phyloP scores from a whole-genome alignment of 2,888 invertebrate species.

The Clanis bilineata region DNA sequence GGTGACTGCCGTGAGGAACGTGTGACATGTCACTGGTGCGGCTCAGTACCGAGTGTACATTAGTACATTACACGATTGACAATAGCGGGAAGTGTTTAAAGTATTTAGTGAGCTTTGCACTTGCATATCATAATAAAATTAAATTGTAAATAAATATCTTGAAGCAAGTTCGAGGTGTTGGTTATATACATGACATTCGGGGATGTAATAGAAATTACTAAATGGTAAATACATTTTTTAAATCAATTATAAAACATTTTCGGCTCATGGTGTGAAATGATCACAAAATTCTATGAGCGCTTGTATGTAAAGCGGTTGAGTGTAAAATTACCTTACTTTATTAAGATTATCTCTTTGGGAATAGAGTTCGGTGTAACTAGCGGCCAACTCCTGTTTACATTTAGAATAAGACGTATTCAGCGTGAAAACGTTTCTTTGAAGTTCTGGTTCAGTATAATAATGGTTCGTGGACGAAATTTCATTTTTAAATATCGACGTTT shows the following conservation, averaged over 20 bases:
- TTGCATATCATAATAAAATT: conserved; percentile 76
- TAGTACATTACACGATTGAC: conserved; percentile 54
- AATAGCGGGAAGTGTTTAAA: conserved; percentile 49
- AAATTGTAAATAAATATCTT: conserved; percentile 59
- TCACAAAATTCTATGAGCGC: not conserved
- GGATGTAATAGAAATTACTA: not conserved
- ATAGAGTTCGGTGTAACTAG: conserved; percentile 8
- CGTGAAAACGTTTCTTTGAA: not conserved
- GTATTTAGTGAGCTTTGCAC: conserved; percentile 82
- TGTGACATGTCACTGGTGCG: conserved; percentile 46
- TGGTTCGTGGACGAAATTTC: not conserved
- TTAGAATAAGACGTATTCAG: conserved; percentile 6
- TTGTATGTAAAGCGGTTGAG: not conserved
- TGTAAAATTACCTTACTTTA: conserved; percentile 1
- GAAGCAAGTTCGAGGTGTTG: conserved; percentile 11
- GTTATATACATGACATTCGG: conserved; percentile 7
- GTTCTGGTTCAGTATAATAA: not conserved
- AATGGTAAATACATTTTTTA: not conserved
- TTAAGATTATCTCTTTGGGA: not conserved
- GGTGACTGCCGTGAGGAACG: not conserved
- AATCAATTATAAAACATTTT: not conserved
- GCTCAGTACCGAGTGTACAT: conserved; percentile 50
- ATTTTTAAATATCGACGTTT: not conserved
- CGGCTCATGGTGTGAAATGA: not conserved
- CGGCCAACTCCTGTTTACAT: conserved; percentile 6